These are phyloP conservation scores for Catharus ustulatus DNA, from an alignment of 2,797 vertebrate species.

Conservation along the genomic window DNA sequence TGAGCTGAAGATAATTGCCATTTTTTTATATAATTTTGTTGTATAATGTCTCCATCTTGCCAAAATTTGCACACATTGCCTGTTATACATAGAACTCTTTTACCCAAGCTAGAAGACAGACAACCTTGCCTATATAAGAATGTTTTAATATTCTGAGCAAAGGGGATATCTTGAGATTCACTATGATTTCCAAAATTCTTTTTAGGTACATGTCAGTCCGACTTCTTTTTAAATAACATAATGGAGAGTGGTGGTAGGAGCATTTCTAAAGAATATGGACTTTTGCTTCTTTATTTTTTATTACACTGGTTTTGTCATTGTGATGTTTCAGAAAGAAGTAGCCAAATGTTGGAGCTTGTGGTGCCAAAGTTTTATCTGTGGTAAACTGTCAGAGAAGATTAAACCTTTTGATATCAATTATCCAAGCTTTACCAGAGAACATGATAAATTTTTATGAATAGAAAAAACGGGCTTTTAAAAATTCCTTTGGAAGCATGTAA, in stretches of 20 bases:
- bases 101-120: not conserved
- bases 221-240: not conserved
- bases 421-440: not conserved
- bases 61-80: not conserved
- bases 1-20: not conserved
- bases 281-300: not conserved
- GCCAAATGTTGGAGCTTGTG: not conserved
- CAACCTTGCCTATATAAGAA: not conserved
- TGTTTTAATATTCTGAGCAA: not conserved
- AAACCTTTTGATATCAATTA: not conserved
- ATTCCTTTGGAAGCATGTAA: not conserved
- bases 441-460: not conserved
- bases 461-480: not conserved
- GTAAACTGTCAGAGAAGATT: not conserved
- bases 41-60: not conserved
- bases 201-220: not conserved
- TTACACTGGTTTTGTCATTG: not conserved
- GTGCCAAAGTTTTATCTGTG: not conserved
- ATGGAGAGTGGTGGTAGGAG: fast-evolving
- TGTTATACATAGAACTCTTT: not conserved
- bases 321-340: not conserved
- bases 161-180: not conserved
- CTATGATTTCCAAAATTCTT: not conserved
- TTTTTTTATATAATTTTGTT: not conserved
- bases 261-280: not conserved